Percentiles rank a stretch among this genome's conserved stretches.
These are phyloP conservation scores for Drosophila subquinaria DNA, from an alignment of 2,888 invertebrate genomes.

Conservation along the genomic window DNA sequence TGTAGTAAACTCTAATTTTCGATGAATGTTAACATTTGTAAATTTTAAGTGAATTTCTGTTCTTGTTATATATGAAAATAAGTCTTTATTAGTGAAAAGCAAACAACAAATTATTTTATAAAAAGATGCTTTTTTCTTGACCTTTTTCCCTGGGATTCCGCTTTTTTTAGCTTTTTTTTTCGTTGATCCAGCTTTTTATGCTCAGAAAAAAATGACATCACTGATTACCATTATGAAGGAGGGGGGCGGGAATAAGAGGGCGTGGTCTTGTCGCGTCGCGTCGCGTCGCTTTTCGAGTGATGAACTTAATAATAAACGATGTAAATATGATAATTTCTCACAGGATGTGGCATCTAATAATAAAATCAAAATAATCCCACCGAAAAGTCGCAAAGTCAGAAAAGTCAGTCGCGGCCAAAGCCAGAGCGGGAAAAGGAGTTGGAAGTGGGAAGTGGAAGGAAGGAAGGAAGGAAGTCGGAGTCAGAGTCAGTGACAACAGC, in stretches of 20 bases:
- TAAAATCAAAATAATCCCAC: constrained; percentile 85
- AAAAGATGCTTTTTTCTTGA: too few relatives aligned
- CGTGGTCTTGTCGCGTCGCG: not conserved
- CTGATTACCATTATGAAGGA: too few relatives aligned
- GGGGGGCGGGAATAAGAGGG: not conserved
- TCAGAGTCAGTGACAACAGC: constrained; percentile 63
- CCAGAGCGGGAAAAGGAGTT: not conserved
- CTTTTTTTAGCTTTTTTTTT: too few relatives aligned
- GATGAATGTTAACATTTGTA: too few relatives aligned
- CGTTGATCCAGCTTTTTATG: too few relatives aligned
- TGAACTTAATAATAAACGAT: constrained; percentile 86
- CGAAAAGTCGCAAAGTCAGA: constrained; percentile 63
- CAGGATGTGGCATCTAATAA: constrained; percentile 86
- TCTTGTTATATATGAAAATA: too few relatives aligned
- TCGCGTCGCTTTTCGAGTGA: constrained; percentile 76
- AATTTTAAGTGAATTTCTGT: too few relatives aligned
- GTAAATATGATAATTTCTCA: constrained; percentile 86
- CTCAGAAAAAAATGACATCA: too few relatives aligned
- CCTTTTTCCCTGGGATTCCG: too few relatives aligned
- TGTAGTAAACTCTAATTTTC: too few relatives aligned
- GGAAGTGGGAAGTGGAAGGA: not conserved
- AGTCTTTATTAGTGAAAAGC: too few relatives aligned
- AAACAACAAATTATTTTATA: too few relatives aligned
- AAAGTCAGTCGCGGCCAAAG: constrained; percentile 51
- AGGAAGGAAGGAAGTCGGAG: not conserved